A percentile compares a stretch with the other conserved stretches of the same genome.
These are phyloP conservation scores for Sacculina carcini DNA, from an alignment of 2,888 invertebrate species.

Conservation along the genomic window DNA sequence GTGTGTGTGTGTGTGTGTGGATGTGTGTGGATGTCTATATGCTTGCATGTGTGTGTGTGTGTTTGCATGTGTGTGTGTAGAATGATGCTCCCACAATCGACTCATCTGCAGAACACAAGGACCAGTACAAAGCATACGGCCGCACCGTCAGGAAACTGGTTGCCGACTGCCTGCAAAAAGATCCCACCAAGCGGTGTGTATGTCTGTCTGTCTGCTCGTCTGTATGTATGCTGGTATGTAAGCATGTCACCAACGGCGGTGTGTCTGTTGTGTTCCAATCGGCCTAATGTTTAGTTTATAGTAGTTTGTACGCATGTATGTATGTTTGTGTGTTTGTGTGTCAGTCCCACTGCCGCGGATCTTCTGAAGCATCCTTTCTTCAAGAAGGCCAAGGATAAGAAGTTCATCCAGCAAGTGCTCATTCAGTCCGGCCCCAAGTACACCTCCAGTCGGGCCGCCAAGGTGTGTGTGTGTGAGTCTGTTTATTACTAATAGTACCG, in stretches of 20 bases:
- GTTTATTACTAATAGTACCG: too few species aligned
- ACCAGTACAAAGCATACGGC: conserved; percentile 91
- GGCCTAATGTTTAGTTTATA: neutral
- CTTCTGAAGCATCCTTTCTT: conserved; percentile 90
- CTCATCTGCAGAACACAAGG: conserved; percentile 79
- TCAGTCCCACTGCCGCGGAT: conserved; percentile 72
- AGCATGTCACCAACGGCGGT: neutral
- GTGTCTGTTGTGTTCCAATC: neutral
- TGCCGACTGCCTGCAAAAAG: conserved; percentile 82
- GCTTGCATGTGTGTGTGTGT: neutral
- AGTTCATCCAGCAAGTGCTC: conserved; percentile 57
- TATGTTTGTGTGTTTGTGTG: too few species aligned
- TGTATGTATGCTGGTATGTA: too few species aligned
- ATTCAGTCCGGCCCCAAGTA: conserved; percentile 53
- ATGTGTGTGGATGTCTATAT: too few species aligned
- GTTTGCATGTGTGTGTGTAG: conserved; percentile 21
- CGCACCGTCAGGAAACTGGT: conserved; percentile 95
- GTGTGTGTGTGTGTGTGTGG: too few species aligned
- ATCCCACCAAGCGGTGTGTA: conserved; percentile 49
- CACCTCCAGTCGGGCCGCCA: conserved; percentile 67
- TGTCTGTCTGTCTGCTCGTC: conserved; percentile 9
- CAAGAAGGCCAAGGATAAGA: conserved; percentile 84
- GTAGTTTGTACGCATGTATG: conserved; percentile 18
- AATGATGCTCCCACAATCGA: conserved; percentile 94
- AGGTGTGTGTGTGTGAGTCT: conserved; percentile 28